A percentile compares a stretch with the other conserved stretches of the same genome.
Evolutionary conservation across 2,888 invertebrate species (phyloP).

Genomic region (Dascillus cervinus): DNA sequence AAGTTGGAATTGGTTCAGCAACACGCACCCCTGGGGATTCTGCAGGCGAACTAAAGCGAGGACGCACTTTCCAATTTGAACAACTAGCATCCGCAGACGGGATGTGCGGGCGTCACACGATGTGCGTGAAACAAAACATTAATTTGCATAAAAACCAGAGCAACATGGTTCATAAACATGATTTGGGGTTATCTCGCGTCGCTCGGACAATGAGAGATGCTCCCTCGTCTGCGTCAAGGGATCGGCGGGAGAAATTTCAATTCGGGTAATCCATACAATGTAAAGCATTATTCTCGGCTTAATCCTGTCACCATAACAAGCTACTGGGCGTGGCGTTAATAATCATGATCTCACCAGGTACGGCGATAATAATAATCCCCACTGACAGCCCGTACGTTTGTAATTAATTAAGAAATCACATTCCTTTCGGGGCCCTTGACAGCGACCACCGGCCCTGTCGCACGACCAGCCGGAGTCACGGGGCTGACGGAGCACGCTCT

Average conservation of each 20-base stretch:
- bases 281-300: slow-evolving; percentile 8
- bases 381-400: too few species aligned
- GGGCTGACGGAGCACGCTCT: slow-evolving; percentile 8
- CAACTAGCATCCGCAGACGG: too few species aligned
- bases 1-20: slow-evolving; percentile 17
- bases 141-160: slow-evolving; percentile 15
- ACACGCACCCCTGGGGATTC: slow-evolving; percentile 12
- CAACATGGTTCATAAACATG: slow-evolving; percentile 16
- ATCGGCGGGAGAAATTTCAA: not conserved
- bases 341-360: slow-evolving; percentile 8
- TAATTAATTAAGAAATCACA: too few species aligned
- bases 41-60: slow-evolving; percentile 9
- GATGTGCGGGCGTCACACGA: slow-evolving; percentile 7
- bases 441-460: not conserved
- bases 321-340: slow-evolving; percentile 7
- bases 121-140: slow-evolving; percentile 14
- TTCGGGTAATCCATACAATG: slow-evolving; percentile 10
- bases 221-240: too few species aligned
- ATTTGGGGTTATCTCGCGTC: slow-evolving; percentile 11
- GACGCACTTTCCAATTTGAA: too few species aligned
- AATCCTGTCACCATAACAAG: slow-evolving; percentile 8
- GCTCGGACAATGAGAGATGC: slow-evolving; percentile 18
- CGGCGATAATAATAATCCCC: slow-evolving; percentile 7
- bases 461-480: slow-evolving; percentile 4
- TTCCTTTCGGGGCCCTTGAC: too few species aligned